Evolutionary conservation across 2,888 invertebrate species (phyloP).

Genomic region (Pristionchus exspectatus): DNA sequence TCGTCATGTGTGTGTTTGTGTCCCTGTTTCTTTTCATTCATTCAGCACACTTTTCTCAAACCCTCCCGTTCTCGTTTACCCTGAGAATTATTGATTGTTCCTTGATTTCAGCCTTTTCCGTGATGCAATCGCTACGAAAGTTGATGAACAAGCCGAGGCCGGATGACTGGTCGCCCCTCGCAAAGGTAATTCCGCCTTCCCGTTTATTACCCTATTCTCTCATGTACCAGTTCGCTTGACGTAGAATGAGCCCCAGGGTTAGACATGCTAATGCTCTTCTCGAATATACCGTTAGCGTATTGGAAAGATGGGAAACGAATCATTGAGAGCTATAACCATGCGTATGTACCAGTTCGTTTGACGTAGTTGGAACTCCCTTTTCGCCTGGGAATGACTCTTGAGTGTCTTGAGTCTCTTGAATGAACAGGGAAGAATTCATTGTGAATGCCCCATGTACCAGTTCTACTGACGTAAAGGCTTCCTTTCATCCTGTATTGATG

Average conservation of each 20-base stretch:
- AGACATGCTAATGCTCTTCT: too few relatives aligned
- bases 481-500: not conserved
- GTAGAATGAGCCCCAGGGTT: not conserved
- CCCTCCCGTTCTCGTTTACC: not conserved
- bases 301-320: too few relatives aligned
- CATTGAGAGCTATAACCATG: too few relatives aligned
- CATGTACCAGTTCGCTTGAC: not conserved
- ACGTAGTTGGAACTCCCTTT: too few relatives aligned
- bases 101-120: slow-evolving; percentile 36
- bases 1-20: slow-evolving; percentile 54
- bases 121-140: slow-evolving; percentile 77
- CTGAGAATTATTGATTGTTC: not conserved
- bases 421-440: not conserved
- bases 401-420: not conserved
- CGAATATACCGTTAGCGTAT: too few relatives aligned
- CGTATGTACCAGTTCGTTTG: too few relatives aligned
- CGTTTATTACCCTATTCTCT: not conserved
- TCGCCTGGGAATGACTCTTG: too few relatives aligned
- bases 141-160: slow-evolving; percentile 77
- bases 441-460: not conserved
- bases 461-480: not conserved
- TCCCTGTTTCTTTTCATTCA: slow-evolving; percentile 43
- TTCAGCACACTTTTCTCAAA: not conserved
- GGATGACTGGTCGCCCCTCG: slow-evolving; percentile 77
- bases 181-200: slow-evolving; percentile 55